Percentiles rank a stretch among this genome's conserved stretches.
phyloP scores from a whole-genome alignment of 2,113 vertebrate species.

The Mus pahari region DNA sequence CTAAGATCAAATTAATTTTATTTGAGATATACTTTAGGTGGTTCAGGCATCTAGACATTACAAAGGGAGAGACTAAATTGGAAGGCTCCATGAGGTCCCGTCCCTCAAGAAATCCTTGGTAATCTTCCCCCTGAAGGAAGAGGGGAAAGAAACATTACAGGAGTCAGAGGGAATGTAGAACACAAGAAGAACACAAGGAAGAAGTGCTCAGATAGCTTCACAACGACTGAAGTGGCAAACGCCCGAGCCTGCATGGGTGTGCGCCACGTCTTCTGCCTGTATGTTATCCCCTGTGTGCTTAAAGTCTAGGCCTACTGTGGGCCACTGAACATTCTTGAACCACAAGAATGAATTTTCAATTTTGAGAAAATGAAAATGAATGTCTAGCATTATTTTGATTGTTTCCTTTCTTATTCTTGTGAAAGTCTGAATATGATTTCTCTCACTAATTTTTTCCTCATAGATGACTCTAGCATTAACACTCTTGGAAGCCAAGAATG shows the following conservation, averaged over 20 bases:
- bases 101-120: background rate
- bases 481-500: background rate
- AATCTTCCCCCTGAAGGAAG: background rate
- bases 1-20: background rate
- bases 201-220: background rate
- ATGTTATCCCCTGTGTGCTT: background rate
- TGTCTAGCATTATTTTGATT: background rate
- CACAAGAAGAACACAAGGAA: background rate
- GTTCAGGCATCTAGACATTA: background rate
- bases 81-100: background rate
- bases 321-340: background rate
- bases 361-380: background rate
- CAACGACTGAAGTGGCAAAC: background rate
- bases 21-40: background rate
- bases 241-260: too few relatives aligned
- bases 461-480: background rate
- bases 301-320: background rate
- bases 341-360: background rate
- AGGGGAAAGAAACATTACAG: background rate
- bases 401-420: background rate
- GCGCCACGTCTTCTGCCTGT: background rate
- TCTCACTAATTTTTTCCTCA: background rate
- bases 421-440: background rate
- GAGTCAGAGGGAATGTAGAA: background rate
- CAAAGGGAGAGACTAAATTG: background rate